Evolutionary conservation across 2,888 invertebrate species (phyloP), one percentile per base, ranked within the genome.

Genomic region (Drosophila sordidula): DNA sequence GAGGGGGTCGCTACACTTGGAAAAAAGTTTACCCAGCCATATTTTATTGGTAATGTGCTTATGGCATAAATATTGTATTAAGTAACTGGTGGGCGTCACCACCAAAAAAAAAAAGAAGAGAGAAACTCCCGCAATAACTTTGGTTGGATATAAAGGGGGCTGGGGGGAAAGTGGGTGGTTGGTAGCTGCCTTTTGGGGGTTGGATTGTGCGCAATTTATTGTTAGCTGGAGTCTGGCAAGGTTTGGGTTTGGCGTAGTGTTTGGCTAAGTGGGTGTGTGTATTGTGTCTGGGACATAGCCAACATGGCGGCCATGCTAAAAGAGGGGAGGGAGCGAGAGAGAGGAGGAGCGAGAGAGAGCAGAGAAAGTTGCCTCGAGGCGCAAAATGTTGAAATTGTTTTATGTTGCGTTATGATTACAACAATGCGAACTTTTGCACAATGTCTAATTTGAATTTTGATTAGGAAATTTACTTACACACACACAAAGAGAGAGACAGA

Each of bases 371-470:
- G 82, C 78, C 84, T 74, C 46, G 64, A 81, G 88, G 75, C 71
- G 69, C 78, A 88, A 77, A 75, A 84, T 84, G 86, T 77, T 75
- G 80, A 87, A 89, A 89, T 89, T 89, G 89, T 80, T 86, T 83
- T 83, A 89, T 75, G 87, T 80, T 87, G 70, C 76, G 85, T 78
- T 82, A 80, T 82, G 85, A 79, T 86, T 88, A 83, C 89, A 83
- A 87, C 86, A 87, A 85, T 84, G 83, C 88, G 73, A 86, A 88
- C 88, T 83, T 75, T 78, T 78, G 76, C 75, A 73, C 81, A 84
- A 79, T 80, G 87, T 89, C 89, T 90, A 91, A 91, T 91, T 91
- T 91, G 91, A 90, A 91, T 91, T 91, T 91, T 91, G 91, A 91
- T 91, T 91, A 91, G 91, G 84, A 91, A 91, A 90, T 87, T 89